These are phyloP conservation scores for Axis porcinus DNA, from an alignment of 2,113 vertebrate species.

Conservation along the genomic window DNA sequence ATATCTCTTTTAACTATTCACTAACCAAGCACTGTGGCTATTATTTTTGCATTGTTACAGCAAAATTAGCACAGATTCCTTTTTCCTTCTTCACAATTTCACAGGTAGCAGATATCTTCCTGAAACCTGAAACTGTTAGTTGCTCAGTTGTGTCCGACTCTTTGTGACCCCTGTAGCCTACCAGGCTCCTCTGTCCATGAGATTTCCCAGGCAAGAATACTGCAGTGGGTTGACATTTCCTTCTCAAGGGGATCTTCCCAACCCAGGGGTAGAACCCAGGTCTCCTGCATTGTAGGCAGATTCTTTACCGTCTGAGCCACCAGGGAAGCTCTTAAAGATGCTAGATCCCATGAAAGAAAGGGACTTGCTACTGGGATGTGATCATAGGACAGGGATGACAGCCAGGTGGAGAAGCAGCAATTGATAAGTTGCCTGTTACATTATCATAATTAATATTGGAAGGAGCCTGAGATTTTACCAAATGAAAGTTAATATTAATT, in stretches of 20 bases:
- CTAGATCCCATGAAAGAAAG: neutral
- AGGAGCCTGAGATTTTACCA: neutral
- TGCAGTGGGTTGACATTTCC: neutral
- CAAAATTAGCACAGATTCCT: neutral
- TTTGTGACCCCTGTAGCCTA: neutral
- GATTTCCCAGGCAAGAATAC: neutral
- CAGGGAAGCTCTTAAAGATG: neutral
- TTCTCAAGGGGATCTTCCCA: neutral
- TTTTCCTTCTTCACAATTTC: neutral
- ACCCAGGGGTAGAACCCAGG: neutral
- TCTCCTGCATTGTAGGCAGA: neutral
- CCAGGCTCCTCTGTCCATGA: neutral
- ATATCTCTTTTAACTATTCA: neutral
- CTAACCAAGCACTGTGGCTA: neutral
- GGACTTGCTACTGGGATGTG: neutral
- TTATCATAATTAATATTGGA: neutral
- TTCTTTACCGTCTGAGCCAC: neutral
- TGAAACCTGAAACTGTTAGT: neutral
- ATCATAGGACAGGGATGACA: neutral
- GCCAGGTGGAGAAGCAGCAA: neutral
- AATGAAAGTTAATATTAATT: slow-evolving; percentile 17
- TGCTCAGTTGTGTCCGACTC: rapidly evolving
- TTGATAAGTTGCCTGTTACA: neutral
- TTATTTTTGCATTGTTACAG: neutral
- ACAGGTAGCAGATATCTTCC: neutral